Evolutionary conservation across 2,888 invertebrate species (phyloP), one percentile per base, ranked within the genome.

Genomic region (Brenthis ino): DNA sequence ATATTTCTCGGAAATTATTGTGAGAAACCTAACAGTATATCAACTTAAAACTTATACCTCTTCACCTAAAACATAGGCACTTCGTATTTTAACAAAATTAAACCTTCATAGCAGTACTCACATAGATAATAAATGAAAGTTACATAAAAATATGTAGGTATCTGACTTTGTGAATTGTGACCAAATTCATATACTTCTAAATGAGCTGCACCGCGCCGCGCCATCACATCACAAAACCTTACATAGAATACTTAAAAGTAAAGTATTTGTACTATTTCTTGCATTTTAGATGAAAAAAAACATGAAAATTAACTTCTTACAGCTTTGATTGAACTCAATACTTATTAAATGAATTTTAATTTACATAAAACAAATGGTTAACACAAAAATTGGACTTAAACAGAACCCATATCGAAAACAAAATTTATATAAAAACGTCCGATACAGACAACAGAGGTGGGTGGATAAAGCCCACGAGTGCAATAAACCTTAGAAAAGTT

Each of bases 11-110:
- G 54, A 67, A 72, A 37, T 53, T 53, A 37, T 54, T 33, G 33
- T 51, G 33, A 33, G 37, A 6, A 48, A 47, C 5, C 51, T 54
- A 53, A 28, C 50, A 54, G 14, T 63, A 57, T 54, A 58, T 20
- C 8, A 57, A 55, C 65, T 43, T 57, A 50, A 55, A 65, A 56
- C 57, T 65, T 65, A 65, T 65, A 28, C 50, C 50, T 53, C 43
- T 54, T 54, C 33, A 14, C 12, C 16, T 54, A 14, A 20, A 53
- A 20, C 63, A 37, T 54, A 63, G 63, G 63, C 63, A 63, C 63
- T 63, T 63, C 47, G 56, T 56, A 64, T 47, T 11, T 13, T 16
- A 56, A 28, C 20, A 16, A 53, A 53, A 53, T 14, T 16, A 53
- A 53, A 53, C 16, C 14, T 53, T 2, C 16, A 3, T 51, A 14